Percentiles rank a stretch among this genome's conserved stretches.
Conservation (phyloP, 2,797 vertebrate genomes). For the Sebastes variabilis region DNA sequence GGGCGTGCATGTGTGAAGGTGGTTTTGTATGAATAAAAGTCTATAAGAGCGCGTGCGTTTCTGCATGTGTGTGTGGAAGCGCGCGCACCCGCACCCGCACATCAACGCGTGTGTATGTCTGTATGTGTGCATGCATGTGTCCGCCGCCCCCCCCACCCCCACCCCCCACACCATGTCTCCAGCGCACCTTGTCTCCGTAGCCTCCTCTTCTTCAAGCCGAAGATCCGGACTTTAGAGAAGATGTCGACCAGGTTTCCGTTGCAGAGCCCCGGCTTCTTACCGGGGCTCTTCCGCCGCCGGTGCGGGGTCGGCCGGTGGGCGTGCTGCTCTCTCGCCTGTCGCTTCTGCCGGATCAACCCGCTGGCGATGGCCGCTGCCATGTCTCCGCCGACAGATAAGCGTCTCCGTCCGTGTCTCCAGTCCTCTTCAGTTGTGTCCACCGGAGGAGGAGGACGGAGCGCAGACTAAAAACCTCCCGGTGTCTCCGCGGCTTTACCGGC, state of each 20-base stretch:
- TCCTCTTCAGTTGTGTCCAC: constrained; percentile 62
- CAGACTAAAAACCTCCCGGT: constrained; percentile 56
- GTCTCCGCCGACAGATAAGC: constrained; percentile 69
- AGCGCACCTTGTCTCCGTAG: constrained; percentile 93
- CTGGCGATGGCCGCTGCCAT: constrained; percentile 97
- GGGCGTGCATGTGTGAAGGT: constrained; percentile 27
- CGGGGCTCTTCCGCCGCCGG: constrained; percentile 93
- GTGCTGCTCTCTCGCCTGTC: constrained; percentile 94
- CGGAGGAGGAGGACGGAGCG: constrained; percentile 62
- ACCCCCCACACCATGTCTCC: background rate
- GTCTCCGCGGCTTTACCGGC: constrained; percentile 41
- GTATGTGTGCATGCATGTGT: background rate
- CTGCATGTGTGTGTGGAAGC: background rate
- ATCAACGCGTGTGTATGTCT: background rate
- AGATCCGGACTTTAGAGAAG: constrained; percentile 98
- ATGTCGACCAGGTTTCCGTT: constrained; percentile 96
- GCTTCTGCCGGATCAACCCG: constrained; percentile 96
- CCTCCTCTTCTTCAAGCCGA: constrained; percentile 94
- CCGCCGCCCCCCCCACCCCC: background rate
- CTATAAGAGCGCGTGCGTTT: background rate
- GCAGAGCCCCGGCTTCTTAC: constrained; percentile 92
- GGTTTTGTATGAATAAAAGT: constrained; percentile 24
- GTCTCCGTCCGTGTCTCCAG: constrained; percentile 67
- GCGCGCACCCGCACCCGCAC: background rate
- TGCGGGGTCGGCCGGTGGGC: constrained; percentile 90